Conservation (phyloP, 2,113 vertebrate genomes). For the Glaucomys volans region DNA sequence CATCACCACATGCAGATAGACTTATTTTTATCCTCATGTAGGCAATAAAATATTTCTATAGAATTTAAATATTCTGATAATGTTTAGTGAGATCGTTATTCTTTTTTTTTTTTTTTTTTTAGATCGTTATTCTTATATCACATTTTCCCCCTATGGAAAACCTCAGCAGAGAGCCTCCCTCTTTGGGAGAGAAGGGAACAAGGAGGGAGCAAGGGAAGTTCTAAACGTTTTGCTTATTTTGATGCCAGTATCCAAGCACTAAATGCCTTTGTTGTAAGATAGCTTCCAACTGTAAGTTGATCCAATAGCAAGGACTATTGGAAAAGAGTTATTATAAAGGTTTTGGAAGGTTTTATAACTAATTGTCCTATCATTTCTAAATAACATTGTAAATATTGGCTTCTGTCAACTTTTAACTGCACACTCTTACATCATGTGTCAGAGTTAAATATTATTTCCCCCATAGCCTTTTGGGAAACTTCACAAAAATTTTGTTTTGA, state of each 20-base stretch:
- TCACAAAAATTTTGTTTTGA: conserved; percentile 23
- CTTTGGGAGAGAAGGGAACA: neutral
- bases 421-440: conserved; percentile 64
- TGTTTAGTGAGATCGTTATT: neutral
- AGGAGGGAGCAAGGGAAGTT: neutral
- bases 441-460: conserved; percentile 61
- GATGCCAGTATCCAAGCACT: neutral
- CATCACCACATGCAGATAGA: neutral
- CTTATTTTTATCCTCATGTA: neutral
- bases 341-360: conserved; percentile 61
- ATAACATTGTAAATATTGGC: conserved; percentile 71
- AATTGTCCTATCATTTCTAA: conserved; percentile 70
- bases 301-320: conserved; percentile 36
- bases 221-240: conserved; percentile 14
- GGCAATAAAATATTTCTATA: neutral
- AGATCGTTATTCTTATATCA: neutral
- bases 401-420: conserved; percentile 68
- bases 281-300: conserved; percentile 47
- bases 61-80: conserved; percentile 25
- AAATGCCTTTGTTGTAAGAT: conserved; percentile 37
- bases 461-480: conserved; percentile 47
- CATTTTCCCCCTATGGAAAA: neutral
- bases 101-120: too few species aligned
- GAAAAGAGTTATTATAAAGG: conserved; percentile 61
- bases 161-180: neutral